phyloP scores from a whole-genome alignment of 23 tunicate genomes.

The Ascidia mentula region DNA sequence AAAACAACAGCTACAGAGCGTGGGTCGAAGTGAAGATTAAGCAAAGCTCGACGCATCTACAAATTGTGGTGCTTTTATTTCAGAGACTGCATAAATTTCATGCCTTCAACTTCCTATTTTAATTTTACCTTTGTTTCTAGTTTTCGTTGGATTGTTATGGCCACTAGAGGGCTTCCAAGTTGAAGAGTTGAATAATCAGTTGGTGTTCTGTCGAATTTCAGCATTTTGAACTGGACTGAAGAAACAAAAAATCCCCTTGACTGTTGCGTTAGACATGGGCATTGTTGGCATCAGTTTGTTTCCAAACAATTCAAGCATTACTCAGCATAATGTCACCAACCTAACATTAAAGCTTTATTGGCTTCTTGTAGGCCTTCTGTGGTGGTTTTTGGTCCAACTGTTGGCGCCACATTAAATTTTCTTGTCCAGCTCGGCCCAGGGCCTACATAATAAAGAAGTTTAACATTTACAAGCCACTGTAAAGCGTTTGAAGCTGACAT shows the following conservation, averaged over 20 bases:
- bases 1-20: background rate
- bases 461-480: too few relatives aligned
- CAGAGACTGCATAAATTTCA: background rate
- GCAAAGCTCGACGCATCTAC: background rate
- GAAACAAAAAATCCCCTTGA: background rate
- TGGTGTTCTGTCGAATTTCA: background rate
- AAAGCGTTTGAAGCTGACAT: too few relatives aligned
- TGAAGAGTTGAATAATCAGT: background rate
- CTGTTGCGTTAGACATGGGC: background rate
- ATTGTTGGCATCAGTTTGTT: background rate
- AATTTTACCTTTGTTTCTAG: background rate
- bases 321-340: background rate
- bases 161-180: background rate
- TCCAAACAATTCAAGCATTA: background rate
- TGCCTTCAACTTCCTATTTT: background rate
- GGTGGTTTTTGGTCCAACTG: background rate
- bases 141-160: background rate
- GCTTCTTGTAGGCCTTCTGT: background rate
- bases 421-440: conserved; percentile 52
- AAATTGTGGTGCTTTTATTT: too few relatives aligned
- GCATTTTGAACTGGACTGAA: conserved; percentile 6
- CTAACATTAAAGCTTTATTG: background rate
- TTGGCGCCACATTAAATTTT: background rate
- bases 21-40: background rate
- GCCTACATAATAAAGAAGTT: background rate